A percentile compares a stretch with the other conserved stretches of the same genome.
Evolutionary conservation across 2,113 vertebrate species (phyloP).

Genomic region (Periophthalmus modestus): DNA sequence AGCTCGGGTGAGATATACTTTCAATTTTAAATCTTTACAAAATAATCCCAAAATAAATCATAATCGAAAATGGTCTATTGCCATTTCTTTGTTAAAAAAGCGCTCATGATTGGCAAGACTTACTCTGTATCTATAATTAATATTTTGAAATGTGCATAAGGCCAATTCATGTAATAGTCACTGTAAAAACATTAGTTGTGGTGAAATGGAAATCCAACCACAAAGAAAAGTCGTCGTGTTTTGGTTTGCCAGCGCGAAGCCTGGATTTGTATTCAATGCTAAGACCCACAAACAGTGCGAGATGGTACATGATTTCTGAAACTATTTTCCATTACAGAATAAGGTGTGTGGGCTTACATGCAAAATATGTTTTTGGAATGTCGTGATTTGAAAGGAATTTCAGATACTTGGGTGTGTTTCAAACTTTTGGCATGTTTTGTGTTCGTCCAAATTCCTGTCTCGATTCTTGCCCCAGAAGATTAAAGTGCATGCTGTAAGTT

Average conservation of each 20-base stretch:
- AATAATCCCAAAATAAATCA: background rate
- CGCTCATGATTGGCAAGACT: background rate
- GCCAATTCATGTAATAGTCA: background rate
- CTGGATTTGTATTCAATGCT: background rate
- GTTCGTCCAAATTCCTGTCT: slow-evolving; percentile 34
- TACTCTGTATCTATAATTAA: background rate
- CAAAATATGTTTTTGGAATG: slow-evolving; percentile 29
- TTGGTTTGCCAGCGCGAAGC: background rate
- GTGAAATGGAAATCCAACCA: too few relatives aligned
- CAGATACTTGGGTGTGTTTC: slow-evolving; percentile 44
- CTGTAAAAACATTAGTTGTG: background rate
- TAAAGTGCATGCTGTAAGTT: background rate
- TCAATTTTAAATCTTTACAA: too few relatives aligned
- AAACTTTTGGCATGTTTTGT: slow-evolving; percentile 38
- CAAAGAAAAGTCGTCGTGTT: background rate
- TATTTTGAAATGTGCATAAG: background rate
- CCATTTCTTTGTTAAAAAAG: background rate
- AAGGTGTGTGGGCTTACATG: slow-evolving; percentile 27
- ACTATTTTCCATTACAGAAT: slow-evolving; percentile 5
- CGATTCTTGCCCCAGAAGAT: slow-evolving; percentile 17
- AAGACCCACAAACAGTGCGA: too few relatives aligned
- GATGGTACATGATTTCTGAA: too few relatives aligned
- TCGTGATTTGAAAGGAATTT: slow-evolving; percentile 33
- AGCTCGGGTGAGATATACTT: slow-evolving; percentile 78
- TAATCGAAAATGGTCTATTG: background rate